Conservation (phyloP, 2,797 vertebrate genomes). For the Leptodactylus fallax region DNA sequence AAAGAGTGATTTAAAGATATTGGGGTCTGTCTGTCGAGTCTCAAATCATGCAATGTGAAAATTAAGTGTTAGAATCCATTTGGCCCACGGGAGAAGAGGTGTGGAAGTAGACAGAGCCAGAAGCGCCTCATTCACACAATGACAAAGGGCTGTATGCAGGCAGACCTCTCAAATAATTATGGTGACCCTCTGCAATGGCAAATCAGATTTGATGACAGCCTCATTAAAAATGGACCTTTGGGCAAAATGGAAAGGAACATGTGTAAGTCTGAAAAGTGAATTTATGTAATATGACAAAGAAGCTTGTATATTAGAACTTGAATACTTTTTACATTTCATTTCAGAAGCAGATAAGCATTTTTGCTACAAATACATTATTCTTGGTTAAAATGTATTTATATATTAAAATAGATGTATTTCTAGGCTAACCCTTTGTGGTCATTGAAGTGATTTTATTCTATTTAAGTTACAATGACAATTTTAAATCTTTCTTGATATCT, state of each 20-base stretch:
- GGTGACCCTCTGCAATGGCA: constrained; percentile 52
- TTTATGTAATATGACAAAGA: constrained; percentile 43
- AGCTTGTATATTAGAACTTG: neutral
- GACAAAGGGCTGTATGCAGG: constrained; percentile 46
- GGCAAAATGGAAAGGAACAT: constrained; percentile 50
- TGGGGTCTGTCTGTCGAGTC: constrained; percentile 42
- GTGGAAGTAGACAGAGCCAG: constrained; percentile 19
- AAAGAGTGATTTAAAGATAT: constrained; percentile 52
- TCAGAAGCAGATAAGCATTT: neutral
- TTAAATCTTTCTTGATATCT: no score
- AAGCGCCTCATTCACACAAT: constrained; percentile 46
- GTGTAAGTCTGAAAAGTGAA: constrained; percentile 41
- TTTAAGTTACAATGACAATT: neutral
- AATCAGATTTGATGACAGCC: constrained; percentile 53
- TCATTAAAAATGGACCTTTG: constrained; percentile 44
- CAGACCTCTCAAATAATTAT: constrained; percentile 47
- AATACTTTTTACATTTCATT: neutral
- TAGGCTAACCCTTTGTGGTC: neutral
- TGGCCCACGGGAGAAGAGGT: constrained; percentile 34
- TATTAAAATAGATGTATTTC: neutral
- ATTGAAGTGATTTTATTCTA: neutral
- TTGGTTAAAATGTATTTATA: neutral
- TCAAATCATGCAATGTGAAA: constrained; percentile 57
- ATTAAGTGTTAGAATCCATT: constrained; percentile 61
- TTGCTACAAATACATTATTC: neutral